Base-by-base conservation (phyloP, 2,113 vertebrate genomes). In the Eidolon helvum region DNA sequence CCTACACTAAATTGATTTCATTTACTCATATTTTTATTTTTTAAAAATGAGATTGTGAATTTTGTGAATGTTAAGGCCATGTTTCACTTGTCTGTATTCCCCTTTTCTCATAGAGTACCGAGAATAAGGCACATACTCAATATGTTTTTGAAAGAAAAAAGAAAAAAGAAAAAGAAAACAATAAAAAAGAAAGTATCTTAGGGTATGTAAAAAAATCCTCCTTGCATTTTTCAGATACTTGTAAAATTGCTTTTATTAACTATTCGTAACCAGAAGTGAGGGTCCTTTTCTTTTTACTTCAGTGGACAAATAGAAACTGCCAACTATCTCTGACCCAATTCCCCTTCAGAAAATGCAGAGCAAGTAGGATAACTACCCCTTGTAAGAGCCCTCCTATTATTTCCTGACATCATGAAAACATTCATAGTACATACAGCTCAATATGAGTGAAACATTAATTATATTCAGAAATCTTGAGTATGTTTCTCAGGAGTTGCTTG, bases 401-500 rank as follows among this genome's bases (percentile, higher is more conserved):
- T 95, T 92, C 40, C 38, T 63, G 90, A 94, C 48, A 80, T 90
- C 72, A 90, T 35, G 12, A 77, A 96, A 94, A 69, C 80, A 77
- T 59, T 33, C 74, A 71, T n/a, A 43, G 48, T 43, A 21, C 21
- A 71, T 43, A 21, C 21, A 71, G 8, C 43, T 93, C 59, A 65
- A 50, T 72, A 53, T 38, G 87, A 96, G 48, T 87, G 66, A 66
- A 95, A 45, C 74, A 63, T 79, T 90, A 90, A 96, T 92, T 93
- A 65, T 71, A 83, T 72, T 82, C 88, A 86, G 18, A 88, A 93
- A 22, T 63, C 91, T 96, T 55, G 53, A 96, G 16, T 90, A 50
- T 90, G 40, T 82, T 94, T 90, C 59, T 97, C 61, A 69, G 87
- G 43, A 94, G 43, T 94, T 94, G 63, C 71, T 96, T 92, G 48